Evolutionary conservation across 2,888 invertebrate genomes (phyloP).

Genomic region (Folsomia candida): DNA sequence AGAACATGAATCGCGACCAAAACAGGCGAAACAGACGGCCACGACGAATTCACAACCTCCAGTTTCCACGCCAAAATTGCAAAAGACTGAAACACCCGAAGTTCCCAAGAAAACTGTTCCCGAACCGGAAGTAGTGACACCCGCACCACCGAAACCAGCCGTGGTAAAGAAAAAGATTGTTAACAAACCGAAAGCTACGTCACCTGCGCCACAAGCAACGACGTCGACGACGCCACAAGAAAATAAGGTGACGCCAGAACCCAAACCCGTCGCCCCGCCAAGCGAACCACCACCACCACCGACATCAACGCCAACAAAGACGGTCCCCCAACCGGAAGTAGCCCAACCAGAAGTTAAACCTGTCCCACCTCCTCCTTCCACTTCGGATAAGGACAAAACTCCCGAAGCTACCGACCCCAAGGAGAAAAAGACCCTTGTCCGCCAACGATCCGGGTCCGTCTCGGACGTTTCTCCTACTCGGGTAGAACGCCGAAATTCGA

Average conservation of each 20-base stretch:
- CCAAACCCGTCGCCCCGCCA: neutral
- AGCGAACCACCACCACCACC: slow-evolving; percentile 10
- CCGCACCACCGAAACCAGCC: neutral
- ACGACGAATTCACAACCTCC: neutral
- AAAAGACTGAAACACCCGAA: neutral
- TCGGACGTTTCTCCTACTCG: slow-evolving; percentile 45
- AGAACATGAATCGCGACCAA: neutral
- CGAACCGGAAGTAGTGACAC: neutral
- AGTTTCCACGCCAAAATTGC: neutral
- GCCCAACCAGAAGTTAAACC: neutral
- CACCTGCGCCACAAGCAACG: slow-evolving; percentile 9
- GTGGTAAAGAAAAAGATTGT: slow-evolving; percentile 17
- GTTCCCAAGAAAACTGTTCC: slow-evolving; percentile 11
- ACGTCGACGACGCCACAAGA: slow-evolving; percentile 6
- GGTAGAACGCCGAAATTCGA: slow-evolving; percentile 47
- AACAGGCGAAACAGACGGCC: neutral
- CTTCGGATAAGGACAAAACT: slow-evolving; percentile 12
- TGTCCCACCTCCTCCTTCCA: neutral
- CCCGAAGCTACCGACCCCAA: slow-evolving; percentile 21
- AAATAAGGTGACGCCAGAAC: slow-evolving; percentile 13
- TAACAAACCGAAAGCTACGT: slow-evolving; percentile 3
- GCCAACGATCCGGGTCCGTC: slow-evolving; percentile 38
- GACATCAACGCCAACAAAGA: slow-evolving; percentile 4
- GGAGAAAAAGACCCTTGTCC: slow-evolving; percentile 18
- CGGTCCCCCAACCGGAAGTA: neutral